Conservation (phyloP, 2,113 vertebrate genomes). For the Cyprinodon tularosa region DNA sequence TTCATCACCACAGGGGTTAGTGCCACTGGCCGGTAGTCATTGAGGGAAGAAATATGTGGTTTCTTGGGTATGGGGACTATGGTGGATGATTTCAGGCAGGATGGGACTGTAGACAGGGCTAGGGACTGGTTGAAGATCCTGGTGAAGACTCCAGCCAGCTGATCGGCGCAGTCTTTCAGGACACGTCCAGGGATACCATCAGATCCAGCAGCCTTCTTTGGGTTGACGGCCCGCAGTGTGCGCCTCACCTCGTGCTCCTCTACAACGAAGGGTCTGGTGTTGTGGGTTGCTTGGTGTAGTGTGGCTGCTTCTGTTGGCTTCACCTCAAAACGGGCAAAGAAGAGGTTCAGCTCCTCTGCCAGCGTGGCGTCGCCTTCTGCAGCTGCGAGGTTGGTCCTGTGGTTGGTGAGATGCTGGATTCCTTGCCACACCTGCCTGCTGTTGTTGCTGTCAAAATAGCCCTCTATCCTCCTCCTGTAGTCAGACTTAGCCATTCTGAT, state of each 20-base stretch:
- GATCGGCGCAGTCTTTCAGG: not conserved
- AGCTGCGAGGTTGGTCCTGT: not conserved
- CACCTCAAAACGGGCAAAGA: no score
- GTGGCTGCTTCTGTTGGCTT: not conserved
- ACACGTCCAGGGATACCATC: not conserved
- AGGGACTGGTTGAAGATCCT: not conserved
- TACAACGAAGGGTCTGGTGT: not conserved
- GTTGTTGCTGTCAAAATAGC: not conserved
- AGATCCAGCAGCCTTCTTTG: not conserved
- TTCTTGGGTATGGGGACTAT: constrained; percentile 5
- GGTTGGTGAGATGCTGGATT: not conserved
- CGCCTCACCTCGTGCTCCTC: constrained; percentile 12
- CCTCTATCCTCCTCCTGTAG: no score
- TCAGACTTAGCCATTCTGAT: no score
- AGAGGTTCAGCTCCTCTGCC: not conserved
- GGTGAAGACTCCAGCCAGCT: not conserved
- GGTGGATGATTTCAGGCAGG: not conserved
- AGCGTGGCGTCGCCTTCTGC: not conserved
- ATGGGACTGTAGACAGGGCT: not conserved
- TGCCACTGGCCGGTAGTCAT: not conserved
- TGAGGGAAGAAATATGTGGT: not conserved
- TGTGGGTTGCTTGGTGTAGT: not conserved
- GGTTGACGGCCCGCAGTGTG: not conserved
- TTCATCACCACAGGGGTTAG: not conserved
- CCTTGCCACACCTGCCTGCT: not conserved